A percentile compares a stretch with the other conserved stretches of the same genome.
Evolutionary conservation across 1,140 invertebrate genomes (phyloP).

Genomic region (Drosophila truncata): DNA sequence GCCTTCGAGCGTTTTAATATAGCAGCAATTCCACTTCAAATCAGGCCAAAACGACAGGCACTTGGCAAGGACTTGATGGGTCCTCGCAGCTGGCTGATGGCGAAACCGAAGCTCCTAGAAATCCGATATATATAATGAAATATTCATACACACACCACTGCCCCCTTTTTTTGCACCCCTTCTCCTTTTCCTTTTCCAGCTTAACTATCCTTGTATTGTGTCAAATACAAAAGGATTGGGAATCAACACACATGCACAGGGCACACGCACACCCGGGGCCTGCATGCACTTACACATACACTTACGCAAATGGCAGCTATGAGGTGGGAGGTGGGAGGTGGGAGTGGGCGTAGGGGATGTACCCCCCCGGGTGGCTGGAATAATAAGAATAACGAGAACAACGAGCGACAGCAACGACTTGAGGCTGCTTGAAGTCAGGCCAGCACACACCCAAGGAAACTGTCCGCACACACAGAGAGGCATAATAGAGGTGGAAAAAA

Average conservation of each 20-base stretch:
- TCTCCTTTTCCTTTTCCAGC: slow-evolving; percentile 2
- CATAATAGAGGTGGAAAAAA: not conserved
- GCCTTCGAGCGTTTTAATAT: slow-evolving; percentile 6
- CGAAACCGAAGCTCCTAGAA: slow-evolving; percentile 51
- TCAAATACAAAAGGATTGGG: slow-evolving; percentile 79
- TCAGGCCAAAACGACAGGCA: slow-evolving; percentile 58
- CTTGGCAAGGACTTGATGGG: slow-evolving; percentile 51
- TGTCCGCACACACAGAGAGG: not conserved
- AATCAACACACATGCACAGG: slow-evolving; percentile 34
- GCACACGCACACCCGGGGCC: slow-evolving; percentile 7
- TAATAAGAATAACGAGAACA: slow-evolving; percentile 77
- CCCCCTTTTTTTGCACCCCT: not conserved
- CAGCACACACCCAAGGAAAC: slow-evolving; percentile 17
- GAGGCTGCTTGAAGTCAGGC: slow-evolving; percentile 58
- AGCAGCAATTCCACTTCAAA: slow-evolving; percentile 45
- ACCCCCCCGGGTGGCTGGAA: slow-evolving; percentile 35
- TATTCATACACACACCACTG: slow-evolving; percentile 63
- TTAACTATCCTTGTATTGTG: slow-evolving; percentile 60
- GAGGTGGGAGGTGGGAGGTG: slow-evolving; percentile 11
- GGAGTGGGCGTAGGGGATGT: not conserved
- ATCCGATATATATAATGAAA: slow-evolving; percentile 81
- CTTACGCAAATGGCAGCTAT: slow-evolving; percentile 57
- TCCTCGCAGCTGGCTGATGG: slow-evolving; percentile 56
- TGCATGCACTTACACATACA: slow-evolving; percentile 50
- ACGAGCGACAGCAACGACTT: slow-evolving; percentile 69